Percentiles rank a stretch among this genome's conserved stretches.
phyloP scores from a whole-genome alignment of 2,797 vertebrate genomes.

The Parambassis ranga region DNA sequence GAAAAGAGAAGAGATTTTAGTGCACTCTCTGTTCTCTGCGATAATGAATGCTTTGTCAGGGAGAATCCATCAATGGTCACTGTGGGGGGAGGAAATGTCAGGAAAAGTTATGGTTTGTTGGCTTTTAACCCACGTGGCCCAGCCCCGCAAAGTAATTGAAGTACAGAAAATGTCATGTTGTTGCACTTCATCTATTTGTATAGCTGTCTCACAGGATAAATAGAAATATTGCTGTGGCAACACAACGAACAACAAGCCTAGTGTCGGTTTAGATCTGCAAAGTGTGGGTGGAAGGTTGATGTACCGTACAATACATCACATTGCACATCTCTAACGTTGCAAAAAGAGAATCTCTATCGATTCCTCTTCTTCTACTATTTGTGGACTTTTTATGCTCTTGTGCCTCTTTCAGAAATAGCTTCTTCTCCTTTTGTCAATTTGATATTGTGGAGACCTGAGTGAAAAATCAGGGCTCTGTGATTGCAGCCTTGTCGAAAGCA shows the following conservation, averaged over 20 bases:
- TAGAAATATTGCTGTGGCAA: constrained; percentile 83
- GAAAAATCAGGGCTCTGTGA: constrained; percentile 49
- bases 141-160: constrained; percentile 91
- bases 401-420: constrained; percentile 52
- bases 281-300: constrained; percentile 69
- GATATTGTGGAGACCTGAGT: constrained; percentile 48
- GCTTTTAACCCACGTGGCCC: constrained; percentile 91
- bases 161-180: constrained; percentile 89
- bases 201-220: constrained; percentile 84
- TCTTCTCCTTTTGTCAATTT: constrained; percentile 51
- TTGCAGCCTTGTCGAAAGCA: constrained; percentile 40
- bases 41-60: constrained; percentile 91
- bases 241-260: constrained; percentile 70
- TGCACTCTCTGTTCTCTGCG: constrained; percentile 85
- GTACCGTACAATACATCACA: constrained; percentile 49
- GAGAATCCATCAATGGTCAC: constrained; percentile 90
- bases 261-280: constrained; percentile 72
- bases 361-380: constrained; percentile 49
- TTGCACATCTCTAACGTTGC: constrained; percentile 41
- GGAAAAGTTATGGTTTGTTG: constrained; percentile 91
- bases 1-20: constrained; percentile 79
- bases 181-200: constrained; percentile 88
- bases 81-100: constrained; percentile 89
- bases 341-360: constrained; percentile 59
- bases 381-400: constrained; percentile 49